phyloP scores from a whole-genome alignment of 2,888 invertebrate species.

The Ryuthela nishihirai region DNA sequence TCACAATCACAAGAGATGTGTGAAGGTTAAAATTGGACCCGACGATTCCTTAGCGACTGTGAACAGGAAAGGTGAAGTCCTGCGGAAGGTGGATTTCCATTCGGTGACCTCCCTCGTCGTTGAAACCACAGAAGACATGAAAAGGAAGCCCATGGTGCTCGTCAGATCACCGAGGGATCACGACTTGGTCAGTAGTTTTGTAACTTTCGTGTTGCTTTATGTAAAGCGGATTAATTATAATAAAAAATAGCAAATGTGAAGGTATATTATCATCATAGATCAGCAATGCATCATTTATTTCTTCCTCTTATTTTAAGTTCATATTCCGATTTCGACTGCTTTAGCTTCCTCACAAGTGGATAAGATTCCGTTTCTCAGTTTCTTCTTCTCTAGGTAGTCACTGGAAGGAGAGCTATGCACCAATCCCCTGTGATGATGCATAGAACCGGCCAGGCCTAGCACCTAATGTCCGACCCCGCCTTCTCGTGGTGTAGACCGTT shows the following conservation, averaged over 20 bases:
- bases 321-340: neutral
- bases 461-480: no score
- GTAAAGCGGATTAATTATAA: no score
- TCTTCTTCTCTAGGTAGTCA: no score
- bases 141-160: slow-evolving; percentile 66
- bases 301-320: neutral
- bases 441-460: no score
- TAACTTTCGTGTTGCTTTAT: no score
- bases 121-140: slow-evolving; percentile 75
- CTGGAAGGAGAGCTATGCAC: no score
- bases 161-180: slow-evolving; percentile 78
- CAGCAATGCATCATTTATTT: no score
- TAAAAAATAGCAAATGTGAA: no score
- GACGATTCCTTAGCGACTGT: slow-evolving; percentile 81
- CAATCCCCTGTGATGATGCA: no score
- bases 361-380: neutral
- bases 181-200: slow-evolving; percentile 62
- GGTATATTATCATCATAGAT: no score
- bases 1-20: slow-evolving; percentile 81
- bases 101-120: slow-evolving; percentile 74
- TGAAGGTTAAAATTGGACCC: slow-evolving; percentile 85
- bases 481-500: no score
- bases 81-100: slow-evolving; percentile 74
- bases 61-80: slow-evolving; percentile 85
- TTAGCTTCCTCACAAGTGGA: neutral